Evolutionary conservation across 2,888 invertebrate genomes (phyloP).

Genomic region (Andrena bicolor): DNA sequence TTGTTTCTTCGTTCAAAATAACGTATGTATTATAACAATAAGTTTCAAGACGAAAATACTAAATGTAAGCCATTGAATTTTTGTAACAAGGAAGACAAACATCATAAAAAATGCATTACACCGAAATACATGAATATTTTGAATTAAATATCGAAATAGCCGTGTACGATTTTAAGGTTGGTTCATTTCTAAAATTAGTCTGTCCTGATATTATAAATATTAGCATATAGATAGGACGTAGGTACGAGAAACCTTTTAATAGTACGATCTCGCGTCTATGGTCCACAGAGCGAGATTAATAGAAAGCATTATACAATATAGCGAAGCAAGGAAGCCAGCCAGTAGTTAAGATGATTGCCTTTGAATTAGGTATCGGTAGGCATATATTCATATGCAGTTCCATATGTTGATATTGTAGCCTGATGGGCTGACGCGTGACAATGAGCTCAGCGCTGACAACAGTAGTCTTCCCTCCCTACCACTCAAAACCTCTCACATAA

Average conservation of each 20-base stretch:
- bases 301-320: neutral
- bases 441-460: conserved; percentile 76
- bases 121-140: too few relatives aligned
- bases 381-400: conserved; percentile 26
- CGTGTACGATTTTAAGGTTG: too few relatives aligned
- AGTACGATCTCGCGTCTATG: neutral
- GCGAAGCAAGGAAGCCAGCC: neutral
- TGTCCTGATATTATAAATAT: too few relatives aligned
- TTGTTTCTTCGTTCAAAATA: too few relatives aligned
- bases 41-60: too few relatives aligned
- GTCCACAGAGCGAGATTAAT: neutral
- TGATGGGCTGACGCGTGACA: conserved; percentile 70
- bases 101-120: too few relatives aligned
- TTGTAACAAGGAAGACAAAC: too few relatives aligned
- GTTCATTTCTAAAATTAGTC: too few relatives aligned
- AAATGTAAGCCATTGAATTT: too few relatives aligned
- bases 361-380: conserved; percentile 33
- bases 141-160: too few relatives aligned
- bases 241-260: neutral
- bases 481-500: conserved; percentile 81
- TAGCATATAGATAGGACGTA: neutral
- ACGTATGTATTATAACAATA: too few relatives aligned
- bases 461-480: conserved; percentile 74
- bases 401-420: conserved; percentile 53
- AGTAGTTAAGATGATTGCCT: conserved; percentile 18